Percentiles rank a stretch among this genome's conserved stretches.
Conservation (phyloP, 2,888 invertebrate species). For the Pseudococcus longispinus region DNA sequence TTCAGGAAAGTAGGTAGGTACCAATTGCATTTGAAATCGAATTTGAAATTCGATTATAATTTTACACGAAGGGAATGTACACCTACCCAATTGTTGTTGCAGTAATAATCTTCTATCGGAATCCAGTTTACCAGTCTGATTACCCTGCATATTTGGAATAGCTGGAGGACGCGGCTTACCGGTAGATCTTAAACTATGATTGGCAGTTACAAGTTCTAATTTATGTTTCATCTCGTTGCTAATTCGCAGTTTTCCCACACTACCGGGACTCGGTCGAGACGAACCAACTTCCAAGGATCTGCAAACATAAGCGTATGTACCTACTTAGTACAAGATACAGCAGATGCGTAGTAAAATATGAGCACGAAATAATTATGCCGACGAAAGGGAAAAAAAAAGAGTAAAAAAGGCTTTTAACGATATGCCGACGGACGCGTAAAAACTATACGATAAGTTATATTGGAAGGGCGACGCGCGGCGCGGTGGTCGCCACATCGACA, state of each 20-base stretch:
- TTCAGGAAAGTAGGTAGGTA: not conserved
- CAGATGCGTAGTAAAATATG: not conserved
- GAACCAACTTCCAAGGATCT: constrained; percentile 81
- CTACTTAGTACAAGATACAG: not conserved
- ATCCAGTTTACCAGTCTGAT: constrained; percentile 79
- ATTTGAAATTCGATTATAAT: no score
- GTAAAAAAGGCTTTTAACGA: no score
- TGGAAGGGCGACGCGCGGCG: no score
- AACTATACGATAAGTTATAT: no score
- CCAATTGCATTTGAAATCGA: no score
- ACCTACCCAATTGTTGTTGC: constrained; percentile 74
- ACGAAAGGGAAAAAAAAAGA: not conserved
- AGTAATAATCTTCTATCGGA: constrained; percentile 76
- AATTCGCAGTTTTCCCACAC: constrained; percentile 87
- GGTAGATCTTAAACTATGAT: constrained; percentile 82
- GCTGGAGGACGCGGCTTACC: constrained; percentile 59
- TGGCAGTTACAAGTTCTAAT: constrained; percentile 86
- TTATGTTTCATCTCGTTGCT: constrained; percentile 92
- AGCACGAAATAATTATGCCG: not conserved
- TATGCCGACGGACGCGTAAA: no score
- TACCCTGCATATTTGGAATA: constrained; percentile 60
- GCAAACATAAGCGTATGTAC: not conserved
- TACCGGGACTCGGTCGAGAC: constrained; percentile 81
- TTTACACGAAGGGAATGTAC: no score
- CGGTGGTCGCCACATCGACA: not conserved